Percentiles rank a stretch among this genome's conserved stretches.
phyloP scores from a whole-genome alignment of 2,888 invertebrate species.

The Drosophila atroscutellata region DNA sequence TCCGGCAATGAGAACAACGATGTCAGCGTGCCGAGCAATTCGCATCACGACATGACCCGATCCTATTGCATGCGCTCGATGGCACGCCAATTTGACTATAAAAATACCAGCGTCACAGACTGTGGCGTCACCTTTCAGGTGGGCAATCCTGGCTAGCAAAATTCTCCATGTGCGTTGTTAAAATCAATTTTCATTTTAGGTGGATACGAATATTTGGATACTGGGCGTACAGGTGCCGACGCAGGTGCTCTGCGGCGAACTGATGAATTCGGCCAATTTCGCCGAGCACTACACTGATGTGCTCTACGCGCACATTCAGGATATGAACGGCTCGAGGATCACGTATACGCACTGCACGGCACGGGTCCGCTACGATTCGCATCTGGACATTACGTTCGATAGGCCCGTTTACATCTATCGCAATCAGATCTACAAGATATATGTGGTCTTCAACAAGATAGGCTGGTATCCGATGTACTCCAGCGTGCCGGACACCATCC shows the following conservation, averaged over 20 bases:
- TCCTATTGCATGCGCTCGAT: conserved; percentile 90
- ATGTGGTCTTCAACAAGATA: conserved; percentile 92
- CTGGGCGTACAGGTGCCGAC: conserved; percentile 90
- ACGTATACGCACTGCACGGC: conserved; percentile 93
- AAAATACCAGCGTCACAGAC: conserved; percentile 91
- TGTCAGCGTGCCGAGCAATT: conserved; percentile 30
- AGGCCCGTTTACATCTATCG: conserved; percentile 91
- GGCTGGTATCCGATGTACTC: conserved; percentile 93
- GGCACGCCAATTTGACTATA: conserved; percentile 89
- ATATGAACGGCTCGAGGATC: conserved; percentile 91
- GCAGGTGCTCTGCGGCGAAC: conserved; percentile 86
- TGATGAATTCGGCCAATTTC: conserved; percentile 83
- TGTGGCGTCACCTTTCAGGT: conserved; percentile 90
- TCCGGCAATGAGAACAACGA: conserved; percentile 33
- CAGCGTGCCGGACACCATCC: conserved; percentile 88
- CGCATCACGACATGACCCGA: conserved; percentile 86
- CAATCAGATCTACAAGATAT: conserved; percentile 90
- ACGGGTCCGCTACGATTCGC: conserved; percentile 89
- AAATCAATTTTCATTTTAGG: conserved; percentile 82
- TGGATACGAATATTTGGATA: conserved; percentile 91
- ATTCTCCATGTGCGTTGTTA: neutral
- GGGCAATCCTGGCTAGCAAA: neutral
- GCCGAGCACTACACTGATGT: conserved; percentile 89
- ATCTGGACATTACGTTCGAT: conserved; percentile 93
- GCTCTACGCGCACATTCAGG: conserved; percentile 92